Percentiles rank a stretch among this genome's conserved stretches.
Conservation (phyloP, 2,797 vertebrate genomes). For the Fistularia tabacaria region DNA sequence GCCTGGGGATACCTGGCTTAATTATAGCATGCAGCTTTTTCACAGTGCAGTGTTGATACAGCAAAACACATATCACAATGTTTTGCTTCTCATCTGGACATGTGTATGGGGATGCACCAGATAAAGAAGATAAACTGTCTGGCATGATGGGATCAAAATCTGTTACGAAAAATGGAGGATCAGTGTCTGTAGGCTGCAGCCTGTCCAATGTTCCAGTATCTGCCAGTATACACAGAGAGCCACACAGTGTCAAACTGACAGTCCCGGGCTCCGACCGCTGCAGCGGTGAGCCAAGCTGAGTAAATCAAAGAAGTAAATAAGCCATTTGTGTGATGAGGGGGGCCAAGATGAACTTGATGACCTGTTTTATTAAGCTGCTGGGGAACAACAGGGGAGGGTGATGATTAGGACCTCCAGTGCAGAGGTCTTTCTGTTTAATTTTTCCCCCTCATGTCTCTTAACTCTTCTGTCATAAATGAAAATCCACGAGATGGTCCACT, state of each 20-base stretch:
- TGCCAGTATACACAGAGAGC: constrained; percentile 36
- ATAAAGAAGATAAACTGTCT: too few species aligned
- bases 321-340: constrained; percentile 35
- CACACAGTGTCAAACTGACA: constrained; percentile 28
- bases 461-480: too few species aligned
- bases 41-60: too few species aligned
- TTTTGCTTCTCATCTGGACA: too few species aligned
- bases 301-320: constrained; percentile 49
- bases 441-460: too few species aligned
- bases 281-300: constrained; percentile 31
- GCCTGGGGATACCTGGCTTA: too few species aligned
- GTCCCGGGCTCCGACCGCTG: constrained; percentile 31
- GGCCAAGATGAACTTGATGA: constrained; percentile 47
- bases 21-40: too few species aligned
- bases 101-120: too few species aligned
- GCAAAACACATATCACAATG: too few species aligned
- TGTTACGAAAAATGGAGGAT: neutral
- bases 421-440: neutral
- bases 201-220: constrained; percentile 7
- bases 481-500: too few species aligned
- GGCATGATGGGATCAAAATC: too few species aligned
- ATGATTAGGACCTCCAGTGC: neutral
- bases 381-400: too few species aligned
- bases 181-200: constrained; percentile 6
- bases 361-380: constrained; percentile 23